Evolutionary conservation across 2,888 invertebrate genomes (phyloP), one percentile per base, ranked within the genome.

Genomic region (Trachelus troglodyta): DNA sequence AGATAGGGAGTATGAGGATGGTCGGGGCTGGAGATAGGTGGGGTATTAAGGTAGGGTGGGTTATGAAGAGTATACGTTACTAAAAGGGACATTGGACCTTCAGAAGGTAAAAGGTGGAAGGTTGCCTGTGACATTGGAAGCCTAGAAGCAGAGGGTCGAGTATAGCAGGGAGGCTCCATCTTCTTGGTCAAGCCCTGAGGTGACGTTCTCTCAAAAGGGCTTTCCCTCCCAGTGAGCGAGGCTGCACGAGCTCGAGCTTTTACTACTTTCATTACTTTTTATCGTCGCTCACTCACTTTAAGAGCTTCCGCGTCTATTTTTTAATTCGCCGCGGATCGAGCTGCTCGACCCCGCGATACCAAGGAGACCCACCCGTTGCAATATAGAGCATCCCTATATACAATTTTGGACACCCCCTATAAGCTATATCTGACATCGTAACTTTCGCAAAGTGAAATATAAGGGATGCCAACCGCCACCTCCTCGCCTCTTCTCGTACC

Each of bases 251-350:
- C 69, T 69, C 34, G 73, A 76, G 84, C 87, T 88, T 87, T 87
- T 89, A 87, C 87, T 88, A 89, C 88, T 89, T 89, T 90, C 89
- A 88, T 89, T 89, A 88, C 87, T 86, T 89, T 90, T 89, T 89
- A 88, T 89, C 87, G 88, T 88, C 88, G 84, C 87, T 85, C 84
- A 84, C 87, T 85, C 84, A 83, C 83, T 85, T 85, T 84, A 88
- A 88, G 86, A 86, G 86, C 83, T 78, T 77, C 83, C 81, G 82
- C 85, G 85, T 87, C 85, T 84, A 87, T 87, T 88, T 90, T 90
- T 89, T 90, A 89, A 90, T 89, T 88, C 87, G 84, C 83, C 85
- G 81, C 84, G 84, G 84, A 87, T 87, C 85, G 85, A 85, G 73
- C 77, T 77, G 76, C 79, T 73, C 77, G 68, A 79, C 77, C 2